phyloP scores from a whole-genome alignment of 2,888 invertebrate genomes.

The Aromia moschata region DNA sequence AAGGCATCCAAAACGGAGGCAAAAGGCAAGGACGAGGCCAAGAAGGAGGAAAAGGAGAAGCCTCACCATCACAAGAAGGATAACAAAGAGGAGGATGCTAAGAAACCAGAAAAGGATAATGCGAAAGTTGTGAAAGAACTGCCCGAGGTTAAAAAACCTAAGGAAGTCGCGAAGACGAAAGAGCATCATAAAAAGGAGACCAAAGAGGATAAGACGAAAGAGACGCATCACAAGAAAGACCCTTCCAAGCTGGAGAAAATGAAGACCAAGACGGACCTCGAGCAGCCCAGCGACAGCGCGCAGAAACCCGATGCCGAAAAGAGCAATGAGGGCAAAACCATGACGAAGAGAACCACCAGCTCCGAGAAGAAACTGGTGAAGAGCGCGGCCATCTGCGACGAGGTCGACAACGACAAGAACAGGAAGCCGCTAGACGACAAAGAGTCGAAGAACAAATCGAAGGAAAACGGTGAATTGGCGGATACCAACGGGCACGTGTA shows the following conservation, averaged over 20 bases:
- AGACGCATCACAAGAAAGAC: conserved; percentile 33
- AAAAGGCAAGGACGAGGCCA: conserved; percentile 22
- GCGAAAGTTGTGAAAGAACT: not conserved
- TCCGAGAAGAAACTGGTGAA: conserved; percentile 48
- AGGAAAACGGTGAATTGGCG: not conserved
- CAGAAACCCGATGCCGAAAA: conserved; percentile 25
- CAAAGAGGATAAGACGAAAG: conserved; percentile 28
- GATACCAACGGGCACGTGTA: conserved; percentile 14
- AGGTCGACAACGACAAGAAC: conserved; percentile 29
- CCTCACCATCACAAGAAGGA: conserved; percentile 20
- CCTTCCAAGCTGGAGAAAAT: conserved; percentile 13
- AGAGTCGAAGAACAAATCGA: not conserved
- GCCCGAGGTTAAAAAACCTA: not conserved
- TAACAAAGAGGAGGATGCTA: conserved; percentile 27
- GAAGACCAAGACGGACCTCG: conserved; percentile 18
- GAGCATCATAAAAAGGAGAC: conserved; percentile 40
- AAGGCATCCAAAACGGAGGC: conserved; percentile 8
- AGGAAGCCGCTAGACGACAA: not conserved
- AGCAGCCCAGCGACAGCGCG: conserved; percentile 13
- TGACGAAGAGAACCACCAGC: conserved; percentile 37
- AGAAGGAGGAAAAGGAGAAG: conserved; percentile 14
- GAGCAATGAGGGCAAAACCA: conserved; percentile 19
- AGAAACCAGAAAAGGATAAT: not conserved
- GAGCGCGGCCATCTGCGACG: conserved; percentile 42
- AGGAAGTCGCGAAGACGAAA: conserved; percentile 4